phyloP scores from a whole-genome alignment of 1,140 invertebrate species.

The Phymorhynchus buccinoides region DNA sequence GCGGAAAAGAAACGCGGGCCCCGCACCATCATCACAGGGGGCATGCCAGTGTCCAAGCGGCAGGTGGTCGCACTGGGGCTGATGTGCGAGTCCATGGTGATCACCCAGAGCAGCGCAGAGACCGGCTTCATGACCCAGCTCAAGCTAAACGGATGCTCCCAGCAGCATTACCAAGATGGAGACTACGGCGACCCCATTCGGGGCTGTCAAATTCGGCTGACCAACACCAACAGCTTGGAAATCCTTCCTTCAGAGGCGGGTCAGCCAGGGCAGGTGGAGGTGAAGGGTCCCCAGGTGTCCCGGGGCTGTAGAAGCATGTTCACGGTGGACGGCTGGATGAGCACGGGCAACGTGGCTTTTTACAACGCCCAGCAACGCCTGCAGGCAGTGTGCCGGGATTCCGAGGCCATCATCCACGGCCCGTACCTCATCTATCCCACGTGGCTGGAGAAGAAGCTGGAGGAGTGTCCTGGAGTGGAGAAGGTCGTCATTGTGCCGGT shows the following conservation, averaged over 20 bases:
- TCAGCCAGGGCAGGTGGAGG: background rate
- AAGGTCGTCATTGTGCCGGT: conserved; percentile 22
- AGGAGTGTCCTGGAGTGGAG: conserved; percentile 22
- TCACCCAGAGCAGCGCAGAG: background rate
- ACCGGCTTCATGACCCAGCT: background rate
- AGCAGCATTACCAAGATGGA: background rate
- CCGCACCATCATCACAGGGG: background rate
- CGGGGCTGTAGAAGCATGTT: background rate
- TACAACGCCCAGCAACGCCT: background rate
- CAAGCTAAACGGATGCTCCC: background rate
- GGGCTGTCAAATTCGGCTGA: background rate
- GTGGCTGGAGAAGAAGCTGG: conserved; percentile 32
- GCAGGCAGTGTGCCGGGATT: background rate
- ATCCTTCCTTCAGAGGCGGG: background rate
- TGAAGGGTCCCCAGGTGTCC: background rate
- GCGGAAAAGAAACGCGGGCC: background rate
- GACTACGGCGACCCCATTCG: background rate
- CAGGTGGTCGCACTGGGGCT: background rate
- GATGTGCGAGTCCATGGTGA: background rate
- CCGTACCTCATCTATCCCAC: conserved; percentile 21
- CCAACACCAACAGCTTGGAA: background rate
- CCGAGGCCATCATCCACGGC: conserved; percentile 27
- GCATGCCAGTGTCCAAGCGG: conserved; percentile 7
- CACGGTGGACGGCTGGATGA: background rate
- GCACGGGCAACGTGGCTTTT: background rate